These are phyloP conservation scores for Heliconius hortense DNA, from an alignment of 2,888 invertebrate species.

Conservation along the genomic window DNA sequence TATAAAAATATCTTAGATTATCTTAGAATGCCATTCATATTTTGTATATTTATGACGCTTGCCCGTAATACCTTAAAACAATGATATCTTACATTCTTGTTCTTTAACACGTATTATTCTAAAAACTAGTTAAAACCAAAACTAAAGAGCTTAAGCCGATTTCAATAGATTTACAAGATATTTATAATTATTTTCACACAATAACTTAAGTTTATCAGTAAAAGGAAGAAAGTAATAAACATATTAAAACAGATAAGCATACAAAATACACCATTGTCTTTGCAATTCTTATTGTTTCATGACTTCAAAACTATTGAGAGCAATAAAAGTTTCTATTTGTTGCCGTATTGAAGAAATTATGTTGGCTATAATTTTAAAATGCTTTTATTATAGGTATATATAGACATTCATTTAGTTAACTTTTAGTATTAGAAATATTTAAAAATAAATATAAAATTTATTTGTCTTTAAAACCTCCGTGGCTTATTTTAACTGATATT, in stretches of 20 bases:
- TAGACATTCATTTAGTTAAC: neutral
- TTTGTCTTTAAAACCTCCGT: too few species aligned
- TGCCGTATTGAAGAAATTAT: neutral
- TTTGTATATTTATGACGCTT: neutral
- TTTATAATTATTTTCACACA: conserved; percentile 5
- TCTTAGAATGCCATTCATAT: neutral
- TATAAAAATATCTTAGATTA: neutral
- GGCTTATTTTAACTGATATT: too few species aligned
- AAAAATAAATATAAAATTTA: too few species aligned
- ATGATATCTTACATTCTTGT: neutral
- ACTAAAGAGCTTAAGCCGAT: conserved; percentile 1
- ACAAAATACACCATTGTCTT: conserved; percentile 23
- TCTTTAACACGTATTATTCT: neutral
- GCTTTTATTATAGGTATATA: neutral
- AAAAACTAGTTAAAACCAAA: neutral
- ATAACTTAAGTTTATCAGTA: conserved; percentile 37
- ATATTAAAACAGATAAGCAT: conserved; percentile 40
- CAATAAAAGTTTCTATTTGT: neutral
- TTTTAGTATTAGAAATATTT: neutral
- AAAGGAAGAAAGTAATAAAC: conserved; percentile 48
- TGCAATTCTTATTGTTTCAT: conserved; percentile 12
- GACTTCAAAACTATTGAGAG: neutral
- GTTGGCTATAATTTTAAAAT: neutral
- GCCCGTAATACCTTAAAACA: neutral
- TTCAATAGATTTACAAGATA: conserved; percentile 13